Evolutionary conservation across 2,888 invertebrate species (phyloP), one percentile per base, ranked within the genome.

Genomic region (Orthosia gothica): DNA sequence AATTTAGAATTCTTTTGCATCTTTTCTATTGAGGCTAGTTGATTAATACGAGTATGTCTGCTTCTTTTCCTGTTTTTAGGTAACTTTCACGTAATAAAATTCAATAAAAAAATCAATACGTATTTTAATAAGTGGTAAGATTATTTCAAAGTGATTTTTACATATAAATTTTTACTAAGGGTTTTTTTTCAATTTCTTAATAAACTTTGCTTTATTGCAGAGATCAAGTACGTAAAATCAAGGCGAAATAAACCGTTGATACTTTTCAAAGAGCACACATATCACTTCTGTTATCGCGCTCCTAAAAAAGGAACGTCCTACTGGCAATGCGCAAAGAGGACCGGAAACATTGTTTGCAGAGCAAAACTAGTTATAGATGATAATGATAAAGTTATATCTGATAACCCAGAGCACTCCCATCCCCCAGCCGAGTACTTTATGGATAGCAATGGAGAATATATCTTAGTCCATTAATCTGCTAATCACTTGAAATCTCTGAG

Each of bases 251-350:
- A 54, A 3, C 54, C 13, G 32, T 32, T 72, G 20, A 26, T 67
- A 12, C 16, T 72, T 2, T 47, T 67, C 20, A 52, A 54, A 9
- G 20, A 66, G 3, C 62, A 72, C 23, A 61, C 72, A 0, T 72
- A 52, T 15, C 40, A n/a, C n/a, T 45, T 40, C 9, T 2, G 1
- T 40, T 11, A 55, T 18, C 16, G 20, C 40, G 11, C 45, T 62
- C 13, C 7, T 11, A 47, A 3, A 2, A 62, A 62, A 20, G 7
- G 13, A 47, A 47, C 61, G 5, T 7, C 20, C 1, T 23, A 16
- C n/a, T 62, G 62, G 62, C 47, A 16, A 20, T 66, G 66, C 23
- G 5, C 40, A 40, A 40, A 40, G 40, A 40, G 9, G 40, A 40
- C 55, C 15, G 40, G 5, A 11, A 7, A 2, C 16, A 23, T 16